These are phyloP conservation scores for Cremastinae sp. DNA, from an alignment of 2,888 invertebrate species.

Conservation along the genomic window DNA sequence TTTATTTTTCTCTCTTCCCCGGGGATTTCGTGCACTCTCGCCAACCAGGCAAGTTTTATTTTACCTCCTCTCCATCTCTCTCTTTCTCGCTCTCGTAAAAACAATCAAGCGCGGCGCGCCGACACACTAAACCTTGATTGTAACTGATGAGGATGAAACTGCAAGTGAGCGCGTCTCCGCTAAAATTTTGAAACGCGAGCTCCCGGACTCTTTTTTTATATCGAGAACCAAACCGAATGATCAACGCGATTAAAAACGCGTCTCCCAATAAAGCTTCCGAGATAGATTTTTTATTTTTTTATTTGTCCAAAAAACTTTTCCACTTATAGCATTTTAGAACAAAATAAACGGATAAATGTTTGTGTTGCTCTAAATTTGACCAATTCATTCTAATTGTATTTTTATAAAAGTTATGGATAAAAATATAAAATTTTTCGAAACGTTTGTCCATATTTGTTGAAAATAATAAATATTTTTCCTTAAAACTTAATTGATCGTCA, in stretches of 20 bases:
- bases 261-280: no score
- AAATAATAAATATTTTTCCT: no score
- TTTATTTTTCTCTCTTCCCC: conserved; percentile 16
- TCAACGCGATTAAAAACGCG: conserved; percentile 7
- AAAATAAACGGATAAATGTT: no score
- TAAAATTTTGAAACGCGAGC: conserved; percentile 26
- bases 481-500: no score
- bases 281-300: no score
- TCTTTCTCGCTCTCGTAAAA: conserved; percentile 73
- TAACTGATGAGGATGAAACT: conserved; percentile 73
- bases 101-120: conserved; percentile 76
- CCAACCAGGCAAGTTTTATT: conserved; percentile 60
- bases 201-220: conserved; percentile 10
- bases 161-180: conserved; percentile 60
- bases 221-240: conserved; percentile 34
- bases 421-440: no score
- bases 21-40: conserved; percentile 25
- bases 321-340: no score
- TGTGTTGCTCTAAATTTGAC: no score
- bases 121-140: conserved; percentile 75
- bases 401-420: no score
- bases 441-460: no score
- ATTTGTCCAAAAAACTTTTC: no score
- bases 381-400: no score
- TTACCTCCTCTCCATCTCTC: conserved; percentile 45